Evolutionary conservation across 2,797 vertebrate species (phyloP), one percentile per base, ranked within the genome.

Genomic region (Takifugu rubripes): DNA sequence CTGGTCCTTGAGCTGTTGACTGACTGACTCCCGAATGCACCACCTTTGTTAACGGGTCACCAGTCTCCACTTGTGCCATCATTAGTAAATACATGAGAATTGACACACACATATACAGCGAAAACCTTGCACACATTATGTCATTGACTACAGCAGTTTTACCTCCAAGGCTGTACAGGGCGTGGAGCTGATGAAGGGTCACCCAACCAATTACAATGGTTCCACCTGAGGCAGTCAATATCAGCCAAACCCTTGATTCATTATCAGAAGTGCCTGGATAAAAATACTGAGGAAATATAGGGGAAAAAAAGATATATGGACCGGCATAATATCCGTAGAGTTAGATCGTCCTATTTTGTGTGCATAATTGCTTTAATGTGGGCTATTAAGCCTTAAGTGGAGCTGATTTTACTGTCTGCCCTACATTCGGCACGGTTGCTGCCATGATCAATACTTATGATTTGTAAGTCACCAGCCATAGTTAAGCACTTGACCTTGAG

Each of bases 321-420:
- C 25, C 64, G 40, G 66, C 64, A 68, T 87, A 87, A 89, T 89
- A 90, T 87, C 88, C 74, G 77, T 79, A 89, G 82, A 87, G 87
- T 90, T 87, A 88, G 83, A 89, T 88, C 82, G 89, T 87, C 84
- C 81, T 83, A 91, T 86, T 94, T 94, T 92, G 90, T 90, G 88
- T 90, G 91, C 91, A 92, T 95, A 95, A 95, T 94, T 93, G 89
- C 92, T 94, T 93, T 94, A 93, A 94, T 94, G 94, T 93, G 90
- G 89, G 93, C 92, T 93, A 95, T 96, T 95, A 96, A 92, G 92
- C 87, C 92, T 14, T 96, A 96, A 96, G 93, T 95, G 94, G 93
- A 90, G 92, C 85, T 88, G 89, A 93, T 94, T 94, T 95, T 92
- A 95, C 90, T 88, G 92, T 92, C 92, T 92, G 91, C 87, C 91